Conservation (phyloP, 2,888 invertebrate species). For the Leptura quadrifasciata region DNA sequence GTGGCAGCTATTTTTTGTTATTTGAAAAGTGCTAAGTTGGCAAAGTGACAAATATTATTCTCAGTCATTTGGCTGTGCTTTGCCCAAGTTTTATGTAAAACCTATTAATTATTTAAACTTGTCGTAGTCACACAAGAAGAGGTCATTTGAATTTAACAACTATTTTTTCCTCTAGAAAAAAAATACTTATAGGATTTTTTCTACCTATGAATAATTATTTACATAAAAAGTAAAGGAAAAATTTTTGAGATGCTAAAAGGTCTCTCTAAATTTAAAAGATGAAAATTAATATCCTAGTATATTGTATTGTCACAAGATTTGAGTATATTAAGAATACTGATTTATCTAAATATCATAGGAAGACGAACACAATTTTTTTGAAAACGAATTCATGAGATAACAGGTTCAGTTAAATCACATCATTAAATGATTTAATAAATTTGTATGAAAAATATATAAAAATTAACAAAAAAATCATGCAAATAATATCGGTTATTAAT, state of each 20-base stretch:
- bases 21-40: no score
- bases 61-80: no score
- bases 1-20: no score
- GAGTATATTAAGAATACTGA: conserved; percentile 67
- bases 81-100: no score
- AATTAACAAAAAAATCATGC: conserved; percentile 12
- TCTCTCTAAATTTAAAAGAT: conserved; percentile 31
- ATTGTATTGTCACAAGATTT: conserved; percentile 73
- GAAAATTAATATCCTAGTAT: conserved; percentile 60
- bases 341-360: conserved; percentile 52
- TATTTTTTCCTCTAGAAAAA: background rate
- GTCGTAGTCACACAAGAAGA: conserved; percentile 9
- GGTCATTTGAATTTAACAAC: background rate
- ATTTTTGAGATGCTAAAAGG: conserved; percentile 8
- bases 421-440: background rate
- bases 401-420: conserved; percentile 8
- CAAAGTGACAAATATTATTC: no score
- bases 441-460: conserved; percentile 1
- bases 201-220: conserved; percentile 35
- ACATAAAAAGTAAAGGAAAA: conserved; percentile 27
- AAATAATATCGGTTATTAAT: conserved; percentile 27
- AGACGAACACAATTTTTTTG: conserved; percentile 48
- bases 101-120: no score
- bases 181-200: background rate
- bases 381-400: conserved; percentile 16